These are phyloP conservation scores for Chrysomela aeneicollis DNA, from an alignment of 2,888 invertebrate genomes.

Conservation along the genomic window DNA sequence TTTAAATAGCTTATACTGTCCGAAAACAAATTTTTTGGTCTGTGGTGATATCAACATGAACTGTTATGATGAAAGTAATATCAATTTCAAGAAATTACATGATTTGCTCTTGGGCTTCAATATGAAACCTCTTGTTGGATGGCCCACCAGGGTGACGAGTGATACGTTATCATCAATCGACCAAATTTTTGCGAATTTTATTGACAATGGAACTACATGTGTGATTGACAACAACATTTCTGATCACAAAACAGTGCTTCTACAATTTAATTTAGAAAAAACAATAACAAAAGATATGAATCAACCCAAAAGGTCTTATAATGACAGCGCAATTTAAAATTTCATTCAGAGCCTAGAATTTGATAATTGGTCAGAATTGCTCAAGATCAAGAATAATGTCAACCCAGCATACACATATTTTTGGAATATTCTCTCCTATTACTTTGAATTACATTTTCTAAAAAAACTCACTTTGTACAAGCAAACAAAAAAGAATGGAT, in stretches of 20 bases:
- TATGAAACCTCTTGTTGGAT: constrained; percentile 8
- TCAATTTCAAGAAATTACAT: constrained; percentile 7
- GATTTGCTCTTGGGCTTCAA: constrained; percentile 3
- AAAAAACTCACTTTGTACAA: background rate
- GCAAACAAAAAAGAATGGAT: background rate
- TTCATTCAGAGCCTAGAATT: constrained; percentile 3
- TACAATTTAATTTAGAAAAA: constrained; percentile 10
- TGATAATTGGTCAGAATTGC: constrained; percentile 6
- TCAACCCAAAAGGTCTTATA: constrained; percentile 11
- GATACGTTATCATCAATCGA: constrained; percentile 6
- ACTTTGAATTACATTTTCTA: constrained; percentile 13
- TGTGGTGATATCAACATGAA: constrained; percentile 13
- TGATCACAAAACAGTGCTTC: constrained; percentile 9
- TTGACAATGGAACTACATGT: constrained; percentile 7
- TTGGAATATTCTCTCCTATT: constrained; percentile 14
- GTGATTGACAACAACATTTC: constrained; percentile 11
- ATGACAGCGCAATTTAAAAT: constrained; percentile 3
- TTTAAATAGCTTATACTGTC: constrained; percentile 12
- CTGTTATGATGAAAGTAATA: constrained; percentile 6
- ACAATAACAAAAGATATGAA: background rate
- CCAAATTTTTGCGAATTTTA: constrained; percentile 12
- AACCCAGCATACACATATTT: constrained; percentile 7
- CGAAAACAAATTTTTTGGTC: constrained; percentile 6
- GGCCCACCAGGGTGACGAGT: constrained; percentile 15
- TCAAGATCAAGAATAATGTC: background rate